phyloP scores from a whole-genome alignment of 2,797 vertebrate genomes.

The Gouania willdenowi region DNA sequence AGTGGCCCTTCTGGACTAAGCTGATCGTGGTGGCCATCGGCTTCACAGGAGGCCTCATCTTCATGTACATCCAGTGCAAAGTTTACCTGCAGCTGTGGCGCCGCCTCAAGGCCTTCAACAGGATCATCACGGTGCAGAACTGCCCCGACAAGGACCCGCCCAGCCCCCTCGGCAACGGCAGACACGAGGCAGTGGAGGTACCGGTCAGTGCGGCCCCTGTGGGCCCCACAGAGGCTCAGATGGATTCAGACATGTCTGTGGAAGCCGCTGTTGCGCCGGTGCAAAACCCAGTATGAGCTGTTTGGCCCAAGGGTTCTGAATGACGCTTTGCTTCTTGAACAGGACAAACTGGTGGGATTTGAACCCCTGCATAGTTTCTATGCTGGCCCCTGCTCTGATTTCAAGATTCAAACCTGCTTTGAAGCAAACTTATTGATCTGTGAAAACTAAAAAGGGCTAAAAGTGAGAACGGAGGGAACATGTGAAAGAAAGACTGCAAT shows the following conservation, averaged over 20 bases:
- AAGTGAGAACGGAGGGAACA: conserved; percentile 1
- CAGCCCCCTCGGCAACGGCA: conserved; percentile 56
- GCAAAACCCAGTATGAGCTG: conserved; percentile 50
- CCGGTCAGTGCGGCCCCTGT: conserved; percentile 69
- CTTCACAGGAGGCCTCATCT: conserved; percentile 89
- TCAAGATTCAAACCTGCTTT: too few relatives aligned
- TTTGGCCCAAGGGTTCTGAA: not conserved
- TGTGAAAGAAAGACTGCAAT: conserved; percentile 2
- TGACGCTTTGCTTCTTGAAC: conserved; percentile 4
- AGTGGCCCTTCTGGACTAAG: conserved; percentile 99
- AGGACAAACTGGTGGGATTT: not conserved
- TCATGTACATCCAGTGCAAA: conserved; percentile 98
- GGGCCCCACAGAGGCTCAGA: conserved; percentile 49
- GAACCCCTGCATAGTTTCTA: conserved; percentile 4
- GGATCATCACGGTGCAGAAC: conserved; percentile 97
- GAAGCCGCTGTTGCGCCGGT: conserved; percentile 74
- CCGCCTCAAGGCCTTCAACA: conserved; percentile 95
- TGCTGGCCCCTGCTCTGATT: too few relatives aligned
- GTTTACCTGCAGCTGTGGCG: conserved; percentile 95
- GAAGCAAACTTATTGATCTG: too few relatives aligned
- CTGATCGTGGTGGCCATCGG: conserved; percentile 91
- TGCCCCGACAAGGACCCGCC: conserved; percentile 83
- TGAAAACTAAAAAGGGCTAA: too few relatives aligned
- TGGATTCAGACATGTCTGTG: conserved; percentile 57
- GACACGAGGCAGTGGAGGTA: conserved; percentile 73